These are phyloP conservation scores for Coelopa frigida DNA, from an alignment of 1,140 invertebrate species.

Conservation along the genomic window DNA sequence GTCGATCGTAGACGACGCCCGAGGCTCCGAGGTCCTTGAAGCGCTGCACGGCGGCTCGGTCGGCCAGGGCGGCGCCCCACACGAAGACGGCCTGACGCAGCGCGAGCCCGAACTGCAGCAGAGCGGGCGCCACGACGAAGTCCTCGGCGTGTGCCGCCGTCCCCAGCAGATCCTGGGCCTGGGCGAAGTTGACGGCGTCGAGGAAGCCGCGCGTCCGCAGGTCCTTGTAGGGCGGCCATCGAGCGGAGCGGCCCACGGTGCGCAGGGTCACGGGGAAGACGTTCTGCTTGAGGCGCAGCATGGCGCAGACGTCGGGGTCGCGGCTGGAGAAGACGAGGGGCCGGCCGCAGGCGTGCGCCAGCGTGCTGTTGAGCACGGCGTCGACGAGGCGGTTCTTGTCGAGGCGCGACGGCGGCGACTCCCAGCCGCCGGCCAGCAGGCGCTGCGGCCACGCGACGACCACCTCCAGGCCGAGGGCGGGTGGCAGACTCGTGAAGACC, in stretches of 20 bases:
- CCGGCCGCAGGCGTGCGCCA: constrained; percentile 66
- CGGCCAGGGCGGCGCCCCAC: constrained; percentile 91
- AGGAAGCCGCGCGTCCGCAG: constrained; percentile 68
- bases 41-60: constrained; percentile 70
- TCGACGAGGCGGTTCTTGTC: constrained; percentile 88
- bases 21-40: constrained; percentile 78
- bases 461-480: constrained; percentile 81
- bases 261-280: constrained; percentile 89
- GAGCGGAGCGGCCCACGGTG: constrained; percentile 72
- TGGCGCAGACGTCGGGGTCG: constrained; percentile 87
- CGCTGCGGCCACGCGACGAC: constrained; percentile 95
- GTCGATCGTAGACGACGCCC: constrained; percentile 88
- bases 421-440: constrained; percentile 71
- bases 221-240: constrained; percentile 77
- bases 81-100: constrained; percentile 79
- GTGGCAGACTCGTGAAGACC: constrained; percentile 66
- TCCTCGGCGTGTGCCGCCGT: constrained; percentile 86
- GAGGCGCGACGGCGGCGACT: constrained; percentile 75
- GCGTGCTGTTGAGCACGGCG: constrained; percentile 60
- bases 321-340: constrained; percentile 88
- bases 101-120: constrained; percentile 65
- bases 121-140: constrained; percentile 54
- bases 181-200: constrained; percentile 72
- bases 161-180: constrained; percentile 71
- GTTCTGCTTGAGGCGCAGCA: constrained; percentile 88